Base-by-base conservation (phyloP, 1,140 invertebrate genomes). In the Nomia melanderi region DNA sequence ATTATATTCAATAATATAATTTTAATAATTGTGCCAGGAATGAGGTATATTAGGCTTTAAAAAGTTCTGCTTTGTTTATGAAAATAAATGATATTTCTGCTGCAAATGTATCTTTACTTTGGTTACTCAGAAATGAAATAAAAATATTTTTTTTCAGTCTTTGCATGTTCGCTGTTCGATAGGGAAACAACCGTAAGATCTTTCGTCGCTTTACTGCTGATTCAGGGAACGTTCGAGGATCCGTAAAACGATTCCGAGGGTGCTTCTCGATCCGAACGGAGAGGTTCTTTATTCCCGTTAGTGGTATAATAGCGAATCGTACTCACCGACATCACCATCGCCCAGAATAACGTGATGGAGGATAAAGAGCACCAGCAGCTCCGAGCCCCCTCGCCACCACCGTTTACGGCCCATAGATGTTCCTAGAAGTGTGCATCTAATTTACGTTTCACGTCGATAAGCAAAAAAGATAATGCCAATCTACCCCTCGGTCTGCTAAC, bases 361-460 rank as follows among this genome's bases (percentile, higher is more conserved):
- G 77, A 88, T 81, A 73, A 82, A 88, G 81, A 92, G 85, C 72
- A 88, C 56, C 60, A 90, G 72, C 73, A 91, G 86, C 88, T 87
- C 86, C 77, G 88, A 82, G 65, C 88, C 84, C 74, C 87, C 87
- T 54, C 71, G 82, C 88, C 88, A 88, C 87, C 88, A 89, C 82
- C 82, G 83, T 90, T 90, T 91, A 85, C 86, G 88, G 82, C 90
- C 88, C 91, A 92, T 92, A 86, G 86, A 90, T 89, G 59, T 75
- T 81, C 53, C 82, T 84, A 44, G 27, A 78, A 83, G 67, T 79
- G 27, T 50, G 17, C 41, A 57, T 53, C 7, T 36, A 74, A 47
- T 72, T 71, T 80, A 76, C 27, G 11, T 79, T 64, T 60, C 12
- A 27, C 31, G 2, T 23, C 20, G 29, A 33, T 31, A 14, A 65